Evolutionary conservation across 2,888 invertebrate genomes (phyloP).

Genomic region (Metallyticus violacea): DNA sequence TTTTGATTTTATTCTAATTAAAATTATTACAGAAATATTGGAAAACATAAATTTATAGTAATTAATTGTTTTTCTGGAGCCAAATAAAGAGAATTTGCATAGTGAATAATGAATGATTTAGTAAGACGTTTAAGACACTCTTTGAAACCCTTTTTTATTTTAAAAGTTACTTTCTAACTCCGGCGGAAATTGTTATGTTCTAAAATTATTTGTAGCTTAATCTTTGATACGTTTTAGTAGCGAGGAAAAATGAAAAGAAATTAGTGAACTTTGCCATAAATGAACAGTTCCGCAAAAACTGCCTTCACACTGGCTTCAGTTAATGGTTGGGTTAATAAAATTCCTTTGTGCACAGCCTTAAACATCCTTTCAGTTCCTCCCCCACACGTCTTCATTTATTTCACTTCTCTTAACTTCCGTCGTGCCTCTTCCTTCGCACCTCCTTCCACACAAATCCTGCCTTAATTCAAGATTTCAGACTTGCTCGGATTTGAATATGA

Average conservation of each 20-base stretch:
- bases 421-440: not conserved
- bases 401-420: slow-evolving; percentile 3
- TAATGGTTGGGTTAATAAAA: not conserved
- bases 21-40: too few relatives aligned
- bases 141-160: too few relatives aligned
- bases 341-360: not conserved
- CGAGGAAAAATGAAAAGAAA: not conserved
- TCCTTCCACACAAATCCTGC: not conserved
- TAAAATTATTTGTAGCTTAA: too few relatives aligned
- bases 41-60: too few relatives aligned
- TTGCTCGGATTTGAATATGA: not conserved
- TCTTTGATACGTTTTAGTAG: too few relatives aligned
- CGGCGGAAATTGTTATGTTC: too few relatives aligned
- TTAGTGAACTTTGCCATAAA: not conserved
- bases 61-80: too few relatives aligned
- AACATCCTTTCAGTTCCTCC: not conserved
- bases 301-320: not conserved
- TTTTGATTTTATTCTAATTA: too few relatives aligned
- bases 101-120: too few relatives aligned
- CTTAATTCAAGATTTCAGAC: not conserved
- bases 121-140: too few relatives aligned
- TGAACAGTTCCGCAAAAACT: not conserved
- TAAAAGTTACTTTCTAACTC: too few relatives aligned
- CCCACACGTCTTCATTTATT: slow-evolving; percentile 2
- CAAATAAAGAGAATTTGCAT: too few relatives aligned